Conservation (phyloP, 2,888 invertebrate genomes). For the Timema podura region DNA sequence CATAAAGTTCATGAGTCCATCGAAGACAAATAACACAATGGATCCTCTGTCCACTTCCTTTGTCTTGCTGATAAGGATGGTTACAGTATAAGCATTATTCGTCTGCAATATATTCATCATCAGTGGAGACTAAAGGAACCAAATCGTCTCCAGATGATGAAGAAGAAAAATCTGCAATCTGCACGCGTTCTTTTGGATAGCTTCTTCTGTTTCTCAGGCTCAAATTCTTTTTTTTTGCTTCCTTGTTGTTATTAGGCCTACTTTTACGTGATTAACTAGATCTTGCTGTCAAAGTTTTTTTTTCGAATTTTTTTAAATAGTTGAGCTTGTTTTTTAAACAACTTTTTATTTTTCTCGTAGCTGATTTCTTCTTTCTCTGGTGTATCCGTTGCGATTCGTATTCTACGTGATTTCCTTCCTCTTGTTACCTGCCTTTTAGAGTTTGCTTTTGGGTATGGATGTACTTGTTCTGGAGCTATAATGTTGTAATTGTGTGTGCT, state of each 20-base stretch:
- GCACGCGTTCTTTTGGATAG: not conserved
- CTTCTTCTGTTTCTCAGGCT: not conserved
- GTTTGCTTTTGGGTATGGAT: slow-evolving; percentile 13
- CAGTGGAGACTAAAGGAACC: not conserved
- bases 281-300: not conserved
- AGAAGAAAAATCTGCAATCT: not conserved
- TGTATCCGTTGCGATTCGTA: slow-evolving; percentile 13
- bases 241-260: too few relatives aligned
- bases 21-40: slow-evolving; percentile 1
- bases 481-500: too few relatives aligned
- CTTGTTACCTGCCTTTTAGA: slow-evolving; percentile 7
- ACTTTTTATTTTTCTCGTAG: not conserved
- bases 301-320: slow-evolving; percentile 6
- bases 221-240: not conserved
- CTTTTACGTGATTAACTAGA: too few relatives aligned
- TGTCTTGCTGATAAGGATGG: slow-evolving; percentile 2
- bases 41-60: not conserved
- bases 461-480: not conserved
- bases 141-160: slow-evolving; percentile 6
- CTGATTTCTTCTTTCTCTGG: slow-evolving; percentile 15
- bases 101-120: not conserved
- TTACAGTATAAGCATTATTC: slow-evolving; percentile 11
- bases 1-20: slow-evolving; percentile 9
- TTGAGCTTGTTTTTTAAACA: not conserved
- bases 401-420: slow-evolving; percentile 6